Evolutionary conservation across 2,888 invertebrate genomes (phyloP).

Genomic region (Amblyjoppa proteus): DNA sequence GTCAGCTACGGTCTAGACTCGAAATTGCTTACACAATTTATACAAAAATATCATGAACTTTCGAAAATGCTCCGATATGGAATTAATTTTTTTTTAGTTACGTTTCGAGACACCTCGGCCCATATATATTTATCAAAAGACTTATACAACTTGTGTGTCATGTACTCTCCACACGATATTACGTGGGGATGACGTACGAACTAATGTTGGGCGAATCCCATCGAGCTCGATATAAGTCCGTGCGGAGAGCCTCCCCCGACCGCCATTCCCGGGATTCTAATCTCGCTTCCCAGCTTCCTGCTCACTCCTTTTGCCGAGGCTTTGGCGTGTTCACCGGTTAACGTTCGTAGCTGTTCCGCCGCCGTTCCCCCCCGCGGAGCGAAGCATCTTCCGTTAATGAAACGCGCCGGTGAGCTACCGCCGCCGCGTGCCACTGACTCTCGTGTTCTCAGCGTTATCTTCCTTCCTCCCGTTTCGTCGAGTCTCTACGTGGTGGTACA

Average conservation of each 20-base stretch:
- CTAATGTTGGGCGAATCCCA: constrained; percentile 43
- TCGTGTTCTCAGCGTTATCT: constrained; percentile 73
- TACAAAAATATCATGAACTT: neutral
- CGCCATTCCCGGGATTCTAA: constrained; percentile 82
- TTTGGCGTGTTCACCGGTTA: constrained; percentile 59
- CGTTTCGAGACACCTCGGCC: neutral
- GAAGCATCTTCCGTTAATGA: constrained; percentile 84
- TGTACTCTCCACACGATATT: neutral
- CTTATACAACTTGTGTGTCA: neutral
- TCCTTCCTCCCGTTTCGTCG: constrained; percentile 50
- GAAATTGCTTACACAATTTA: neutral
- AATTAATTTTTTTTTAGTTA: neutral
- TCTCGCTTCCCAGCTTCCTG: constrained; percentile 77
- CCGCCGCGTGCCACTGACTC: constrained; percentile 81
- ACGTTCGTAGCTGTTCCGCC: constrained; percentile 51
- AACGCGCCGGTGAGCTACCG: constrained; percentile 84
- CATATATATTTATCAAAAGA: constrained; percentile 37
- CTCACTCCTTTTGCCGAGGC: constrained; percentile 73
- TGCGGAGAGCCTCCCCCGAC: constrained; percentile 67
- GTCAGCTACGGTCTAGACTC: neutral
- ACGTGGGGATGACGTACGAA: constrained; percentile 32
- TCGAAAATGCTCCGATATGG: neutral
- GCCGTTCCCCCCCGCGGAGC: constrained; percentile 74
- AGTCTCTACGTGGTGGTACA: neutral
- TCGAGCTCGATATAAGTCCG: constrained; percentile 52